Evolutionary conservation across 1,140 invertebrate species (phyloP).

Genomic region (Drosophila yakuba): DNA sequence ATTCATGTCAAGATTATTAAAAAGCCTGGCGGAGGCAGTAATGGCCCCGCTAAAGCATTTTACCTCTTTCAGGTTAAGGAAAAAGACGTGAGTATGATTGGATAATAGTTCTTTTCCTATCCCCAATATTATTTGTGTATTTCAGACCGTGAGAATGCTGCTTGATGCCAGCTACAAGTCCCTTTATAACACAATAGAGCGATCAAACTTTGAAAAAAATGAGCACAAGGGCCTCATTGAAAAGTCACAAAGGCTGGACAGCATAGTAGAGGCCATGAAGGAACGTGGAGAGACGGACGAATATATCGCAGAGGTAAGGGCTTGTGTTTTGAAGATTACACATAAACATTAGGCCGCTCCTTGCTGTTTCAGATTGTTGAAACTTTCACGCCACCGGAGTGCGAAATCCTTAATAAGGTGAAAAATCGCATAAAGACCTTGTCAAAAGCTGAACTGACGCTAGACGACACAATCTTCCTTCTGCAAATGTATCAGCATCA

Average conservation of each 20-base stretch:
- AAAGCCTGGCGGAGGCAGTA: slow-evolving; percentile 84
- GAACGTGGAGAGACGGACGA: slow-evolving; percentile 90
- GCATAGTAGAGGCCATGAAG: slow-evolving; percentile 90
- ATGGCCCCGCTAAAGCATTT: slow-evolving; percentile 88
- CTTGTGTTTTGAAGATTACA: too few relatives aligned
- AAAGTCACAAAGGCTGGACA: slow-evolving; percentile 93
- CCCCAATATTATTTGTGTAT: not conserved
- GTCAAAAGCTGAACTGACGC: slow-evolving; percentile 88
- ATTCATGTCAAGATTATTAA: slow-evolving; percentile 86
- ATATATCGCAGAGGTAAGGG: slow-evolving; percentile 90
- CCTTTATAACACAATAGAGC: slow-evolving; percentile 89
- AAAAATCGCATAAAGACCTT: slow-evolving; percentile 89
- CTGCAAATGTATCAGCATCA: slow-evolving; percentile 87
- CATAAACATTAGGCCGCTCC: too few relatives aligned
- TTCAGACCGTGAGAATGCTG: slow-evolving; percentile 89
- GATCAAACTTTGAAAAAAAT: slow-evolving; percentile 87
- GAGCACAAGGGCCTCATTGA: slow-evolving; percentile 92
- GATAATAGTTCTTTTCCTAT: not conserved
- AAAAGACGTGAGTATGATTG: slow-evolving; percentile 70
- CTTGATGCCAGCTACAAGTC: slow-evolving; percentile 91
- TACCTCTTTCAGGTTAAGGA: slow-evolving; percentile 90
- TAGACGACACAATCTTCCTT: slow-evolving; percentile 91
- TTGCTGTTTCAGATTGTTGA: slow-evolving; percentile 88
- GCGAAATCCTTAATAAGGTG: slow-evolving; percentile 88
- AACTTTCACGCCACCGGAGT: slow-evolving; percentile 92